phyloP scores from a whole-genome alignment of 64 coral and sea anemone species.

The Orbicella faveolata region DNA sequence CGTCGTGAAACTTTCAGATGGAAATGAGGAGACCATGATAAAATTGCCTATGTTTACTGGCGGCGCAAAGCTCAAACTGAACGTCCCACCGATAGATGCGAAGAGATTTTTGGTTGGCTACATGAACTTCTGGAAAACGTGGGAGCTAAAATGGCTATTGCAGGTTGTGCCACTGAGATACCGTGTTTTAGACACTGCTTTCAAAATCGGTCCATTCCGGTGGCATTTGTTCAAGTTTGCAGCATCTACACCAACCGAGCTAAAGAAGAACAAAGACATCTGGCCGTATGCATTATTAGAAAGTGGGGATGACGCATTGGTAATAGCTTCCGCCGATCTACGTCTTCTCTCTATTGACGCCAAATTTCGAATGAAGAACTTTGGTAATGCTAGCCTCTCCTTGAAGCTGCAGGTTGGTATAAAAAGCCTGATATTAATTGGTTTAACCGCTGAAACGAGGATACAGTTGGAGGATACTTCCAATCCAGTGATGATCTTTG shows the following conservation, averaged over 20 bases:
- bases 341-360: constrained; percentile 23
- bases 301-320: constrained; percentile 51
- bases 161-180: constrained; percentile 55
- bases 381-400: constrained; percentile 56
- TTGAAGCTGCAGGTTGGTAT: constrained; percentile 39
- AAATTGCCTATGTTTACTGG: constrained; percentile 46
- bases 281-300: constrained; percentile 47
- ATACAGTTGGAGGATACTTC: constrained; percentile 48
- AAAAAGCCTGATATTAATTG: constrained; percentile 36
- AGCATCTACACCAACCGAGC: constrained; percentile 65
- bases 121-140: constrained; percentile 75
- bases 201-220: constrained; percentile 52
- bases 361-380: constrained; percentile 16
- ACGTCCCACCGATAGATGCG: constrained; percentile 46
- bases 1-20: constrained; percentile 48
- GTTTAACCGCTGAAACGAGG: constrained; percentile 20
- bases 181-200: constrained; percentile 33
- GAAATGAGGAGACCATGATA: constrained; percentile 26
- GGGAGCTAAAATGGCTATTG: constrained; percentile 64
- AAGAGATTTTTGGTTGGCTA: constrained; percentile 66
- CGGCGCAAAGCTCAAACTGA: background rate
- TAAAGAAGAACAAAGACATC: constrained; percentile 49
- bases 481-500: constrained; percentile 47
- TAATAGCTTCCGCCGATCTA: constrained; percentile 45
- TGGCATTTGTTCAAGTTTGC: constrained; percentile 49